Evolutionary conservation across 2,113 vertebrate species (phyloP).

Genomic region (Chionis minor): DNA sequence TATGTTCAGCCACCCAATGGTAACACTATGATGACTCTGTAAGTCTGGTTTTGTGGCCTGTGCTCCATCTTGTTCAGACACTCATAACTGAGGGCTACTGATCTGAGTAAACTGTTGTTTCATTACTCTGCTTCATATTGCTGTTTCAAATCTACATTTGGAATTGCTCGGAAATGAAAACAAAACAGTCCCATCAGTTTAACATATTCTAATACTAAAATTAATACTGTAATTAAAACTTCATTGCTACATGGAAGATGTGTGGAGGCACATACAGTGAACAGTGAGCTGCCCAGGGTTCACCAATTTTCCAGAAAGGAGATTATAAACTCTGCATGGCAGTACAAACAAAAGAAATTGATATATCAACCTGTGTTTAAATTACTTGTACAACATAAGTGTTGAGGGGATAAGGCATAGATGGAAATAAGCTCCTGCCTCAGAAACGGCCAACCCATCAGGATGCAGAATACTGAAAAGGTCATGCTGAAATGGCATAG

Average conservation of each 20-base stretch:
- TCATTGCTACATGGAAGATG: neutral
- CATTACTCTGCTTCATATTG: neutral
- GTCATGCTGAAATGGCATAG: constrained; percentile 59
- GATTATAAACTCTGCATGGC: neutral
- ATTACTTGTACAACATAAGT: neutral
- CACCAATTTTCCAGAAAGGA: neutral
- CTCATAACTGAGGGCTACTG: neutral
- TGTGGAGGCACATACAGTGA: accelerated
- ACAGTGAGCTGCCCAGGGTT: neutral
- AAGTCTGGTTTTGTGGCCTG: neutral
- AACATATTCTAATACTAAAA: neutral
- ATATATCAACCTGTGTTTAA: neutral
- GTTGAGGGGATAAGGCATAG: neutral
- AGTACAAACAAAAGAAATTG: constrained; percentile 10
- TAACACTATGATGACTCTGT: neutral
- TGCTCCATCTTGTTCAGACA: neutral
- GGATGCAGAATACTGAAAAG: constrained; percentile 64
- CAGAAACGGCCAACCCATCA: constrained; percentile 20
- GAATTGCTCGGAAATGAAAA: neutral
- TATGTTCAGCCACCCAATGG: neutral
- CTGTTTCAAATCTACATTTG: neutral
- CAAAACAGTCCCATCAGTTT: neutral
- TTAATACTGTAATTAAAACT: neutral
- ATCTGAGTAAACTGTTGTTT: neutral
- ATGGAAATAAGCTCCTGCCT: neutral